Evolutionary conservation across 92 coral and sea anemone genomes (phyloP).

Genomic region (Phymanthus crucifer): DNA sequence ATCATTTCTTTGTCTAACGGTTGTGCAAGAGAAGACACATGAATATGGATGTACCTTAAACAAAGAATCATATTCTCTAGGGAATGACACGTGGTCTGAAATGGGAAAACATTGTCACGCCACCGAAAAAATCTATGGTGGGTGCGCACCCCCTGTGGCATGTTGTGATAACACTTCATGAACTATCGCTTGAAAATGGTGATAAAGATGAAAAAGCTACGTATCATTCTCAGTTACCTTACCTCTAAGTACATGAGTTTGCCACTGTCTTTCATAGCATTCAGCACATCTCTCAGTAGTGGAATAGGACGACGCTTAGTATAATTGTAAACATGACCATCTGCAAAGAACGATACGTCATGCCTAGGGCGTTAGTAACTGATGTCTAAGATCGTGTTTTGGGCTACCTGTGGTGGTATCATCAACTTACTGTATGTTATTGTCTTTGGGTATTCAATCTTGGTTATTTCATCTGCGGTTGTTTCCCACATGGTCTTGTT

Average conservation of each 20-base stretch:
- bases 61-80: no score
- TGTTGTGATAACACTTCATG: no score
- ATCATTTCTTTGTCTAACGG: no score
- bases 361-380: background rate
- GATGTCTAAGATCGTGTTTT: background rate
- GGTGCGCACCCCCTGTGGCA: no score
- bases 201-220: no score
- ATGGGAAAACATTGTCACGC: background rate
- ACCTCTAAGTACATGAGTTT: conserved; percentile 84
- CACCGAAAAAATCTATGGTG: background rate
- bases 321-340: background rate
- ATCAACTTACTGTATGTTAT: no score
- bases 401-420: background rate
- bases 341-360: background rate
- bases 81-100: no score
- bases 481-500: conserved; percentile 64
- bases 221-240: no score
- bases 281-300: conserved; percentile 64
- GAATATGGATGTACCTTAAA: no score
- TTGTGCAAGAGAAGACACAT: no score
- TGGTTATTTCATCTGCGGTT: conserved; percentile 57
- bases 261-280: conserved; percentile 61
- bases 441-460: no score
- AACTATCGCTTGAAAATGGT: no score
- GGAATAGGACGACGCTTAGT: conserved; percentile 65